Percentiles rank a stretch among this genome's conserved stretches.
phyloP scores from a whole-genome alignment of 2,797 vertebrate genomes.

The Danio albolineatus region DNA sequence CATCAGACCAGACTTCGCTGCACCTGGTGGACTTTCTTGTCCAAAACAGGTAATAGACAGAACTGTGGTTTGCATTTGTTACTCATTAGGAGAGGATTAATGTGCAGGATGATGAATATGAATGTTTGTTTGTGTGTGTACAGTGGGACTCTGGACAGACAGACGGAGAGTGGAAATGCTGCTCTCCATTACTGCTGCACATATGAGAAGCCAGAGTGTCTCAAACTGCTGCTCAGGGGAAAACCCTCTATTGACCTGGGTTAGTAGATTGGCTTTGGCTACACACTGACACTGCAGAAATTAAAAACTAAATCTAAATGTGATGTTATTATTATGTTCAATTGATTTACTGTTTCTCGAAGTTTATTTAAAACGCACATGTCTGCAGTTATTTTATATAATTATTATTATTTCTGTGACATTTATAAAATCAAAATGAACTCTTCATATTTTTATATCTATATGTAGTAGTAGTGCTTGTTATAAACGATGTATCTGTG shows the following conservation, averaged over 20 bases:
- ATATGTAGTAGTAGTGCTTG: too few relatives aligned
- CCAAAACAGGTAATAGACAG: slow-evolving; percentile 85
- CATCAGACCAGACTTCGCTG: slow-evolving; percentile 87
- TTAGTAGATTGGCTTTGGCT: slow-evolving; percentile 66
- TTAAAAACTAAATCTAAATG: background rate
- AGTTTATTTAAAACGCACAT: background rate
- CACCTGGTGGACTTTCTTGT: slow-evolving; percentile 92
- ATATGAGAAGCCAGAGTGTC: slow-evolving; percentile 86
- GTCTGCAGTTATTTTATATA: too few relatives aligned
- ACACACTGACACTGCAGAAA: background rate
- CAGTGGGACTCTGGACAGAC: slow-evolving; percentile 88
- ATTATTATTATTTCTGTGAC: too few relatives aligned
- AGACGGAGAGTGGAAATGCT: slow-evolving; percentile 86
- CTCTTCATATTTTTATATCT: too few relatives aligned
- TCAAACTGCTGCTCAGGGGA: slow-evolving; percentile 88
- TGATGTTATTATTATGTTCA: background rate
- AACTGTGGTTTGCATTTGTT: background rate
- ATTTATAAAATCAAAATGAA: too few relatives aligned
- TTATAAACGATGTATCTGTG: too few relatives aligned
- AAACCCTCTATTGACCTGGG: slow-evolving; percentile 86
- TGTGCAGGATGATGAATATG: slow-evolving; percentile 19
- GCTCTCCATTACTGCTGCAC: slow-evolving; percentile 89
- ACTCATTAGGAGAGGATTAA: background rate
- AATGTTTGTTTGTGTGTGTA: slow-evolving; percentile 10
- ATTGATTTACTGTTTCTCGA: background rate